These are phyloP conservation scores for Alcedo quadribrachys DNA, from an alignment of 2,797 vertebrate species.

Conservation along the genomic window DNA sequence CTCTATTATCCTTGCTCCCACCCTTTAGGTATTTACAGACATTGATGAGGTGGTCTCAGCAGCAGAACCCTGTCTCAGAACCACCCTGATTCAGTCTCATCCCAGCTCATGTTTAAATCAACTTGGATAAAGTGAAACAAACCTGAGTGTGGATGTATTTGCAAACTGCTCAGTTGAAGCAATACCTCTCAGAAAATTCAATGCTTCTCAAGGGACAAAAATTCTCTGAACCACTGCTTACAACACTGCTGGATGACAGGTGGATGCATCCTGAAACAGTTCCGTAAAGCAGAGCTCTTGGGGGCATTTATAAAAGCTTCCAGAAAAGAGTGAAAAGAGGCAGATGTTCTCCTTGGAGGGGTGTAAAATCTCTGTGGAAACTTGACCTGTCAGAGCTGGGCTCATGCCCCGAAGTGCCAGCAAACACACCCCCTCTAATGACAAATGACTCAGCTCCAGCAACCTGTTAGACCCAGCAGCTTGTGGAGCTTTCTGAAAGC, in stretches of 20 bases:
- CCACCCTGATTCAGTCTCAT: not conserved
- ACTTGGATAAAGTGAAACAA: not conserved
- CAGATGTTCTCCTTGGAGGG: not conserved
- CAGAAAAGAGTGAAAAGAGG: not conserved
- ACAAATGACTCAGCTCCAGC: not conserved
- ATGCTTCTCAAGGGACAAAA: not conserved
- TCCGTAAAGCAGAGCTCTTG: not conserved
- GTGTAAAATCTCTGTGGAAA: not conserved
- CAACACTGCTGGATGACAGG: not conserved
- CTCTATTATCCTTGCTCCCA: too few relatives aligned
- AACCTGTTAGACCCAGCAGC: constrained; percentile 4
- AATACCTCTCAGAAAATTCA: not conserved
- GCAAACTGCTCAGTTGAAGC: not conserved
- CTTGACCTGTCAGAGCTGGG: not conserved
- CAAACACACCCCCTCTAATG: not conserved
- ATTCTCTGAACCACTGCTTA: not conserved
- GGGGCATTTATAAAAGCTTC: not conserved
- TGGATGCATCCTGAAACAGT: not conserved
- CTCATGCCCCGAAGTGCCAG: not conserved
- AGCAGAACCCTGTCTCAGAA: not conserved
- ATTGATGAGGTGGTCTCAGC: not conserved
- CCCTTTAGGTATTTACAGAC: too few relatives aligned
- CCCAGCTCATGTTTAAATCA: not conserved
- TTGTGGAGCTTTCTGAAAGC: not conserved
- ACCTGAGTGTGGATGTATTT: not conserved